phyloP scores from a whole-genome alignment of 2,113 vertebrate genomes.

The Panthera uncia region DNA sequence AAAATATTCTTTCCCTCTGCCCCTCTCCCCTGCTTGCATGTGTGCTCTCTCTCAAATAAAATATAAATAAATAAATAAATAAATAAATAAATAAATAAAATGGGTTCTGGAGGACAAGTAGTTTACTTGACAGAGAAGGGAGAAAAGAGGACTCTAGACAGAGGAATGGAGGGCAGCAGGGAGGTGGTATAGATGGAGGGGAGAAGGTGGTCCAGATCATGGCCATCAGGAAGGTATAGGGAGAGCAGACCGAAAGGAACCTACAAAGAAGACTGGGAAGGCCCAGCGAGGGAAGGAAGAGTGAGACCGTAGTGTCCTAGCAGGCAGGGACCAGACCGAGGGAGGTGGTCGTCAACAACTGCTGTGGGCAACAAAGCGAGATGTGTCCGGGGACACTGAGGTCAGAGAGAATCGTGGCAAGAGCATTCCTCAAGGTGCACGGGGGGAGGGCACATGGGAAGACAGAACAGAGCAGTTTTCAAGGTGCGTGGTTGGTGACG shows the following conservation, averaged over 20 bases:
- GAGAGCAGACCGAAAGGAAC: background rate
- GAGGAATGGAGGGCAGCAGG: background rate
- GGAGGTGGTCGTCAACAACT: background rate
- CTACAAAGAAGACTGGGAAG: background rate
- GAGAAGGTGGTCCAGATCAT: background rate
- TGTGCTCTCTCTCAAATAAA: too few relatives aligned
- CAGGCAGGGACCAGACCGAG: background rate
- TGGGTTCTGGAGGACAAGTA: background rate
- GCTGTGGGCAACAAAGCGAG: background rate
- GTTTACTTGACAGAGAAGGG: background rate
- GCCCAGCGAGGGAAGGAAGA: background rate
- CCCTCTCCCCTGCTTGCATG: too few relatives aligned
- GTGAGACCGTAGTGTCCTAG: background rate
- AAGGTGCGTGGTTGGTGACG: background rate
- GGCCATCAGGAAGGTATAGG: background rate
- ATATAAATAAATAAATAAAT: too few relatives aligned
- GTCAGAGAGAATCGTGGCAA: background rate
- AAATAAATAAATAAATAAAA: background rate
- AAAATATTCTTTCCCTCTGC: background rate
- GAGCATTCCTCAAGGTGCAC: background rate
- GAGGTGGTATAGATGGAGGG: background rate
- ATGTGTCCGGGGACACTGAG: background rate
- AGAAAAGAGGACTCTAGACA: background rate
- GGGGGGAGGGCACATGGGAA: fast-evolving
- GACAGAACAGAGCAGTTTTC: background rate